Conservation (phyloP, 2,888 invertebrate species). For the Empis livida region DNA sequence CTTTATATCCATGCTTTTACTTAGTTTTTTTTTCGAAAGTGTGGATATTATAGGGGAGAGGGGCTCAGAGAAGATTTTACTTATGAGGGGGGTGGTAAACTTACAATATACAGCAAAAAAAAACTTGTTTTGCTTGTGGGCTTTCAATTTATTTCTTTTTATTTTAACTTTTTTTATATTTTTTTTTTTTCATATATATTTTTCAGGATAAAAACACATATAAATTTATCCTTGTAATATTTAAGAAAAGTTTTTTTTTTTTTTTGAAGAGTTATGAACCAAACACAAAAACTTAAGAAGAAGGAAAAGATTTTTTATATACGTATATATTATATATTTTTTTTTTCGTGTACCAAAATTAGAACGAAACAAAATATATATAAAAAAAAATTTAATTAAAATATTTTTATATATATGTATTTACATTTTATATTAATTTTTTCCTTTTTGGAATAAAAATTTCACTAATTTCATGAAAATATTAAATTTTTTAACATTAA, state of each 20-base stretch:
- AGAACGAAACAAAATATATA: no score
- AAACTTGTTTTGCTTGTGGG: neutral
- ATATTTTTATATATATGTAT: no score
- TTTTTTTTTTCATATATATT: neutral
- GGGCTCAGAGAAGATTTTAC: neutral
- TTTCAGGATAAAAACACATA: neutral
- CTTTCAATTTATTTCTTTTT: neutral
- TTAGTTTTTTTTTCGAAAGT: neutral
- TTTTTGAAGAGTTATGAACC: neutral
- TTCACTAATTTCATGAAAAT: no score
- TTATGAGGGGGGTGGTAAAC: no score
- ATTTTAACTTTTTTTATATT: neutral
- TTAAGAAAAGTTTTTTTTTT: neutral
- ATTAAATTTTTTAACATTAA: no score
- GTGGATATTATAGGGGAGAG: neutral
- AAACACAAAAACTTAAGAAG: neutral
- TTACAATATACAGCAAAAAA: neutral
- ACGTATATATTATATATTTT: no score
- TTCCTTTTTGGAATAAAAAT: no score
- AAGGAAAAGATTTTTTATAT: neutral
- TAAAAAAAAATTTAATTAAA: no score
- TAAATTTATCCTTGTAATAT: no score
- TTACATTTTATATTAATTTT: no score
- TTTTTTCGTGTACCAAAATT: neutral
- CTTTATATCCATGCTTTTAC: neutral